These are phyloP conservation scores for Conomelus anceps DNA, from an alignment of 2,888 invertebrate species.

Conservation along the genomic window DNA sequence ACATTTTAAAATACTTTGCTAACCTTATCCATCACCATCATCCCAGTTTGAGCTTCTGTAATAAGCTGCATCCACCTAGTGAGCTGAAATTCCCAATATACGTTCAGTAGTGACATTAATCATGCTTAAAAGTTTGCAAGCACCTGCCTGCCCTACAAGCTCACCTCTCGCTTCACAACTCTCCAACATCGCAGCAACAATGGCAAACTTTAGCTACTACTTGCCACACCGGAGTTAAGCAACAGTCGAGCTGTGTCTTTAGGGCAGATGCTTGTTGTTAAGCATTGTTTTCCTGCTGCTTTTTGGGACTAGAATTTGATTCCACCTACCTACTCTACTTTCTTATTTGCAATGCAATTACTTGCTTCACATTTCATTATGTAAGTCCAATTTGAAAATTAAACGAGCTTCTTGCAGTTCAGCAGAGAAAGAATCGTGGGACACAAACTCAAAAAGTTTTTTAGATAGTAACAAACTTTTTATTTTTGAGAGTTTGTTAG, in stretches of 20 bases:
- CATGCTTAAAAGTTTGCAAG: background rate
- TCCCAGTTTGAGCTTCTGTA: background rate
- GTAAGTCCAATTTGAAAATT: background rate
- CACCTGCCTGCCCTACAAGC: background rate
- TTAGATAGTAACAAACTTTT: no score
- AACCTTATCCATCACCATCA: background rate
- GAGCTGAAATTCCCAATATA: background rate
- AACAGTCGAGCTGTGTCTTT: background rate
- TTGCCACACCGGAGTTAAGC: background rate
- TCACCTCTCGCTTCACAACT: background rate
- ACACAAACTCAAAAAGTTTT: background rate
- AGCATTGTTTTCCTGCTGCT: background rate
- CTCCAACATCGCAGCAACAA: background rate
- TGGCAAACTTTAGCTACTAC: background rate
- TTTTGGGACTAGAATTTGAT: background rate
- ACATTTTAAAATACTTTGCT: background rate
- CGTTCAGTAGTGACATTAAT: background rate
- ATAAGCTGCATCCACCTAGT: background rate
- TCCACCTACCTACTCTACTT: background rate
- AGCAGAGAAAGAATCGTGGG: background rate
- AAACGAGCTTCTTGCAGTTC: background rate
- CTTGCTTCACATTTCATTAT: background rate
- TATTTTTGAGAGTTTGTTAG: no score
- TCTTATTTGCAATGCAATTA: background rate
- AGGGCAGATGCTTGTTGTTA: background rate